These are phyloP conservation scores for Tapera naevia DNA, from an alignment of 2,797 vertebrate genomes.

Conservation along the genomic window DNA sequence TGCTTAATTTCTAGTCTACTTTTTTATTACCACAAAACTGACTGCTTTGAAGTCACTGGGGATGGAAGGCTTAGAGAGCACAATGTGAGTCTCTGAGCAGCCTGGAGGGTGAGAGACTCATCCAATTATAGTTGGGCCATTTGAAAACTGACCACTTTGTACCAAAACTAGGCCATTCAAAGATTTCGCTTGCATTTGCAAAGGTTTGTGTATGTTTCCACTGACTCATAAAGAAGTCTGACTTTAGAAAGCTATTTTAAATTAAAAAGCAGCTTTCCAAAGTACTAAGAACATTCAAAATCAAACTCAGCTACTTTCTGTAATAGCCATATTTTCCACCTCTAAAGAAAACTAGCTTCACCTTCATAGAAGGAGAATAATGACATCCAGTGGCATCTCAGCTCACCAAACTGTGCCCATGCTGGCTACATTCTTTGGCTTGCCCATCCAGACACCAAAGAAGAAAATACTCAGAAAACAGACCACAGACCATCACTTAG, in stretches of 20 bases:
- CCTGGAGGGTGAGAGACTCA: not conserved
- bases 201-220: constrained; percentile 49
- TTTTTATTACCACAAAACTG: not conserved
- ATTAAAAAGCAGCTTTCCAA: constrained; percentile 17
- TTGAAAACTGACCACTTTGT: constrained; percentile 21
- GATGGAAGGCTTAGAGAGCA: not conserved
- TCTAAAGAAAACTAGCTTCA: not conserved
- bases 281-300: constrained; percentile 5
- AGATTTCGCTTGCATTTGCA: constrained; percentile 20
- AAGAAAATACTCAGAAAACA: not conserved
- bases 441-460: not conserved
- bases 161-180: not conserved
- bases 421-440: not conserved
- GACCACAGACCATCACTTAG: not conserved
- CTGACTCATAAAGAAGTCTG: constrained; percentile 34
- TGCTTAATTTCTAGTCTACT: not conserved
- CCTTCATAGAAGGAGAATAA: constrained; percentile 9
- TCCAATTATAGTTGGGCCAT: not conserved
- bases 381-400: constrained; percentile 13
- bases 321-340: constrained; percentile 35
- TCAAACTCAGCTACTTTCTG: not conserved
- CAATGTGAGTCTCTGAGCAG: not conserved
- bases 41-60: not conserved
- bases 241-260: constrained; percentile 47
- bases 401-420: not conserved